phyloP scores from a whole-genome alignment of 2,888 invertebrate genomes.

The Spicauda simplicius region DNA sequence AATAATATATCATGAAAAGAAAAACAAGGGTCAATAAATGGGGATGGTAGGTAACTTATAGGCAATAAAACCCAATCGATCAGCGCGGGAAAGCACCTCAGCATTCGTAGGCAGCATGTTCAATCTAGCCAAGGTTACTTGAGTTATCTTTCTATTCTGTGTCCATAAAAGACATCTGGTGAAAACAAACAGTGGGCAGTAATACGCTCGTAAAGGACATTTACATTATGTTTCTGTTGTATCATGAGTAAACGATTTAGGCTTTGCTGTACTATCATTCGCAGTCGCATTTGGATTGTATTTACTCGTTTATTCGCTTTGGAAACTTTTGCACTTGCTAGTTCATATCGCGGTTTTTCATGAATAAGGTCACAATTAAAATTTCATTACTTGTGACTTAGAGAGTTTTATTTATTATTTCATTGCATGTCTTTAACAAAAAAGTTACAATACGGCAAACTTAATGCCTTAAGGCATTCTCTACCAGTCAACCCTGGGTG shows the following conservation, averaged over 20 bases:
- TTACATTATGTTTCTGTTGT: conserved; percentile 16
- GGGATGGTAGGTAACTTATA: conserved; percentile 26
- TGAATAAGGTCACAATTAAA: too few species aligned
- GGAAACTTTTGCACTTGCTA: background rate
- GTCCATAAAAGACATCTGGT: conserved; percentile 18
- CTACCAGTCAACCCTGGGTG: too few species aligned
- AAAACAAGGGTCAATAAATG: conserved; percentile 35
- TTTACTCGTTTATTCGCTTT: background rate
- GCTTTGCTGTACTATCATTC: background rate
- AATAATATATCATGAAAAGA: conserved; percentile 37
- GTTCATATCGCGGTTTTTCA: too few species aligned
- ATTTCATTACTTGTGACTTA: too few species aligned
- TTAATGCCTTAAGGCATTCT: too few species aligned
- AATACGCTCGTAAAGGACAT: conserved; percentile 13
- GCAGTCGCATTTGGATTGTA: background rate
- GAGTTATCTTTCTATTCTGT: conserved; percentile 13
- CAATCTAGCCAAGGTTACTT: conserved; percentile 15
- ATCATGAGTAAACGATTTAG: conserved; percentile 1
- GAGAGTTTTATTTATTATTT: too few species aligned
- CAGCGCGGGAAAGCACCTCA: conserved; percentile 19
- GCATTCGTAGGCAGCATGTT: background rate
- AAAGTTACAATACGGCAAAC: too few species aligned
- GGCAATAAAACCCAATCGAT: conserved; percentile 33
- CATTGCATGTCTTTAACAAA: too few species aligned
- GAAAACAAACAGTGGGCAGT: conserved; percentile 11